Evolutionary conservation across 2,888 invertebrate species (phyloP).

Genomic region (Agriopis leucophaearia): DNA sequence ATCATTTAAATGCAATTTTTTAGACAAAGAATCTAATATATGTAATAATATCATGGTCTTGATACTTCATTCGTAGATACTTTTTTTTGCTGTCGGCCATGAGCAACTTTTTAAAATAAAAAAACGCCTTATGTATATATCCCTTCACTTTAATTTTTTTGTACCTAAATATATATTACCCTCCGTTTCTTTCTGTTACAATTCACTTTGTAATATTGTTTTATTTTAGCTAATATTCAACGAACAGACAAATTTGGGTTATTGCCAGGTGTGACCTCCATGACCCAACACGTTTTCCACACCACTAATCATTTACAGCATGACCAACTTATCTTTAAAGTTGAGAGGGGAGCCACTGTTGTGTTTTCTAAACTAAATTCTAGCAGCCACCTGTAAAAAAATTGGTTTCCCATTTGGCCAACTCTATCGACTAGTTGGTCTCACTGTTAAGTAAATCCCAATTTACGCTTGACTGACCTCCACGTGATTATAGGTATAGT

Average conservation of each 20-base stretch:
- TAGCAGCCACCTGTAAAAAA: neutral
- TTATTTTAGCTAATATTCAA: constrained; percentile 2
- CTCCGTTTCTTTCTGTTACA: no score
- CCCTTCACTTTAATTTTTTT: no score
- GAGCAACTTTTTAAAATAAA: no score
- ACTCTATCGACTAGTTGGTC: neutral
- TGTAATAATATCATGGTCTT: no score
- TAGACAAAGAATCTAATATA: no score
- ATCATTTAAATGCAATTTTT: no score
- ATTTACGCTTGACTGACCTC: constrained; percentile 54
- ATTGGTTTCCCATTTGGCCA: neutral
- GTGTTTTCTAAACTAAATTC: neutral
- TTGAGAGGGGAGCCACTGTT: neutral
- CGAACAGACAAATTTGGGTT: constrained; percentile 24
- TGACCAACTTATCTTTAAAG: neutral
- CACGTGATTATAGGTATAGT: constrained; percentile 88
- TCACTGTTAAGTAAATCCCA: constrained; percentile 9
- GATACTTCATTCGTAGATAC: no score
- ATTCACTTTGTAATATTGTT: neutral
- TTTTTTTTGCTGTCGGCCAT: no score
- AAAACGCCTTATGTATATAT: no score
- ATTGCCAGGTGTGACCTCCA: constrained; percentile 23
- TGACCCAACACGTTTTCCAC: constrained; percentile 31
- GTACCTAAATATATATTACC: no score
- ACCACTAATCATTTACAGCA: constrained; percentile 21